A percentile compares a stretch with the other conserved stretches of the same genome.
These are phyloP conservation scores for Hylaeus volcanicus DNA, from an alignment of 1,140 invertebrate genomes.

Conservation along the genomic window DNA sequence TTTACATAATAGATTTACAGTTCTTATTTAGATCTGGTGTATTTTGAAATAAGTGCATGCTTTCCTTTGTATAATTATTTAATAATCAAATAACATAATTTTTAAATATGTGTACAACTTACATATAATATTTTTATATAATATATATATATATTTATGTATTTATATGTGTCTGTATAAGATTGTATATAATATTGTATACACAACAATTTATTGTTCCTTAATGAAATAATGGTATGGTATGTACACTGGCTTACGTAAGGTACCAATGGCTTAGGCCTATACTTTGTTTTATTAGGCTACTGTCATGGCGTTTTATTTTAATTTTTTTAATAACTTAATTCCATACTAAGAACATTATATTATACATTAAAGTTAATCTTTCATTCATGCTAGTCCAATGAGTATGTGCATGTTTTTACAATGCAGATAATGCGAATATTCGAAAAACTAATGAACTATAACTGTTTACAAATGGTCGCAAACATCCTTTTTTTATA, in stretches of 20 bases:
- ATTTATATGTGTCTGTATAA: constrained; percentile 54
- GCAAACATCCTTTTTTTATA: constrained; percentile 10
- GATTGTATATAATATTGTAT: constrained; percentile 57
- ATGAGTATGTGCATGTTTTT: constrained; percentile 38
- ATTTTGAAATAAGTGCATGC: constrained; percentile 42
- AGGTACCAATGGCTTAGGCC: constrained; percentile 72
- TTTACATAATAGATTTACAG: constrained; percentile 1
- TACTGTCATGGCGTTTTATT: constrained; percentile 68
- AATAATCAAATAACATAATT: constrained; percentile 62
- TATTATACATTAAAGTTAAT: constrained; percentile 61
- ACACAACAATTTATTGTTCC: constrained; percentile 65
- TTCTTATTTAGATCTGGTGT: constrained; percentile 16
- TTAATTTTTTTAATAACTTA: constrained; percentile 44
- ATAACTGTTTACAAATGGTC: constrained; percentile 8
- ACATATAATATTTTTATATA: constrained; percentile 51
- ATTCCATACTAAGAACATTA: constrained; percentile 46
- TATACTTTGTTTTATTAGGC: constrained; percentile 67
- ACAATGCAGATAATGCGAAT: constrained; percentile 35
- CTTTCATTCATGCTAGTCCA: constrained; percentile 40
- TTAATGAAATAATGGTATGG: constrained; percentile 67
- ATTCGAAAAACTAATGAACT: constrained; percentile 37
- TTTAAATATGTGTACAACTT: constrained; percentile 65
- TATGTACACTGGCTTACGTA: constrained; percentile 72
- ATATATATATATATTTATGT: constrained; percentile 57
- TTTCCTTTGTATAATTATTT: constrained; percentile 70